A percentile compares a stretch with the other conserved stretches of the same genome.
These are phyloP conservation scores for Choloepus didactylus DNA, from an alignment of 2,797 vertebrate species.

Conservation along the genomic window DNA sequence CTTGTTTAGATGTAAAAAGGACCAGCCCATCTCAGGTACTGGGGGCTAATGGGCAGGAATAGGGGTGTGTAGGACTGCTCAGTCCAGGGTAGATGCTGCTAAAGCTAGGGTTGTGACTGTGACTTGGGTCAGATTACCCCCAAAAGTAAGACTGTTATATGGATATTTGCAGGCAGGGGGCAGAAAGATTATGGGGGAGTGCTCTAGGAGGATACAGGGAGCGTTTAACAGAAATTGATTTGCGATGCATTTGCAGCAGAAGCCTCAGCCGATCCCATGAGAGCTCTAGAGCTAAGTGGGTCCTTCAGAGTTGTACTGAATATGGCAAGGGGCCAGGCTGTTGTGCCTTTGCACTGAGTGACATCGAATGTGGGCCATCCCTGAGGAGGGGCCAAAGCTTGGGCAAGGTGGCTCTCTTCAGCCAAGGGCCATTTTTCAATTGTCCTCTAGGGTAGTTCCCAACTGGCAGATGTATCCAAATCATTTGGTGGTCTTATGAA, in stretches of 20 bases:
- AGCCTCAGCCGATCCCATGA: background rate
- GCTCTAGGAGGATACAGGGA: background rate
- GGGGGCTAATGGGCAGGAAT: background rate
- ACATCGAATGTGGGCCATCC: background rate
- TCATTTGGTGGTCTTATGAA: background rate
- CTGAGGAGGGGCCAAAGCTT: background rate
- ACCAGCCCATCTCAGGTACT: background rate
- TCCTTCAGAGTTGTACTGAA: background rate
- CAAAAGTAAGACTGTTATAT: background rate
- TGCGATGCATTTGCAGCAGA: background rate
- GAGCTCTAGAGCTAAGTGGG: background rate
- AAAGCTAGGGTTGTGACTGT: background rate
- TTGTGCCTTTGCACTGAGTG: background rate
- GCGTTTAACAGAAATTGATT: background rate
- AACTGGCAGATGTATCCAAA: background rate
- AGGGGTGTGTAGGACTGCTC: background rate
- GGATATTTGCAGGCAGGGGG: background rate
- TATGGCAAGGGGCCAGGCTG: background rate
- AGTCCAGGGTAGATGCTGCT: background rate
- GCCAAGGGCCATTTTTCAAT: background rate
- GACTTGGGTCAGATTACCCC: background rate
- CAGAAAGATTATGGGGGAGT: background rate
- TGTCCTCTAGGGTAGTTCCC: background rate
- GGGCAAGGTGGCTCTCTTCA: background rate
- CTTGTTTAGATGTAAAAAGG: background rate